Base-by-base conservation (phyloP, 2,113 vertebrate species). In the Epinephelus moara region DNA sequence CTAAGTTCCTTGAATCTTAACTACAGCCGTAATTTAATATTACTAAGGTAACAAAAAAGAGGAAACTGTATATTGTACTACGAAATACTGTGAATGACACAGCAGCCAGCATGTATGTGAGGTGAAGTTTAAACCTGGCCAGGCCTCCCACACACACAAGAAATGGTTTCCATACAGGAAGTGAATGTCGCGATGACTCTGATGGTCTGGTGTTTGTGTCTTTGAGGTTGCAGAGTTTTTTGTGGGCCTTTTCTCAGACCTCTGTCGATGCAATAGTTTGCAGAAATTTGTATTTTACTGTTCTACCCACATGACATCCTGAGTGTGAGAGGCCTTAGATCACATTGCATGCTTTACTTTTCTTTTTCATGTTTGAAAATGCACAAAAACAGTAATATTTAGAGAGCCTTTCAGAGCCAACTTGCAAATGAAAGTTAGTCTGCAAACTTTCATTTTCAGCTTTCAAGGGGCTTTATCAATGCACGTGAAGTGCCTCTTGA, bases 121-220 rank as follows among this genome's bases (percentile, higher is more conserved):
- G n/a, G 49, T 53, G 25, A 21, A 49, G 45, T 21, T 37, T 30
- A 15, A 66, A 61, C 19, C 23, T 59, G 45, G 2, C 19, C 23
- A 21, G 21, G 9, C 15, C 14, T 18, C 50, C 4, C 25, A 13
- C 3, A 55, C 27, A 37, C 30, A 55, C n/a, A 13, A 25, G 19
- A 47, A 75, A 55, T 1, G 2, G 56, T 69, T 64, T 52, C 14
- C 19, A 17, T 2, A 57, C 56, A 82, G 84, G 84, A 86, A 78
- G 50, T 82, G n/a, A 37, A 17, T 1, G 2, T 40, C 8, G 2
- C 5, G 13, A 21, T 8, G 19, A 40, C 55, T 53, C 15, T 15
- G 15, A 8, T 63, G 49, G 42, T 45, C 42, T 45, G 10, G 42
- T 45, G 42, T 10, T 9, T 45, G 42, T 45, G 42, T 10, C 42